phyloP scores from a whole-genome alignment of 2,113 vertebrate genomes.

The Amblyornis subalaris region DNA sequence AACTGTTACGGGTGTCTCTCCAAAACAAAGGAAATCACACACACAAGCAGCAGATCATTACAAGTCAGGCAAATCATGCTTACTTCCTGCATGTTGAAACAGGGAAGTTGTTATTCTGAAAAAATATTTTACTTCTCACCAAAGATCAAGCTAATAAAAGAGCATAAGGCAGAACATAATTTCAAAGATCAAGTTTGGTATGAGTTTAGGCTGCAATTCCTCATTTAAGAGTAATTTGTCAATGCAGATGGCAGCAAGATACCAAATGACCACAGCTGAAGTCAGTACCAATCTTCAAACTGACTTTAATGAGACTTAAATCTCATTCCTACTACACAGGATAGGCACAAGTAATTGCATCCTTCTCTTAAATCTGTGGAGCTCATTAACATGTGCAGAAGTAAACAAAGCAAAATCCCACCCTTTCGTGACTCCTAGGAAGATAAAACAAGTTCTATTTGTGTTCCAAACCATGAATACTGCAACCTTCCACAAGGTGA shows the following conservation, averaged over 20 bases:
- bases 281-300: background rate
- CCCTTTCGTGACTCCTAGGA: background rate
- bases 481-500: background rate
- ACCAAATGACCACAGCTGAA: background rate
- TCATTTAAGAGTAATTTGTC: background rate
- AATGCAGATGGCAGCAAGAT: background rate
- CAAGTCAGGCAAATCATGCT: background rate
- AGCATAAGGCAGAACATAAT: background rate
- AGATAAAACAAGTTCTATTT: background rate
- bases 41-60: background rate
- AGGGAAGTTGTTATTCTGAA: background rate
- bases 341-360: slow-evolving; percentile 17
- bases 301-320: slow-evolving; percentile 24
- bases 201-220: background rate
- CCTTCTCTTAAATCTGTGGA: slow-evolving; percentile 7
- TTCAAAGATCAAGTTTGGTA: background rate
- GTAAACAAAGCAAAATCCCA: slow-evolving; percentile 6
- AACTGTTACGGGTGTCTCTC: background rate
- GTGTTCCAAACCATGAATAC: background rate
- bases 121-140: background rate
- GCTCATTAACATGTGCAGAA: slow-evolving; percentile 1
- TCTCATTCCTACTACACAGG: slow-evolving; percentile 5
- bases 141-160: background rate
- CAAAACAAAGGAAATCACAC: background rate
- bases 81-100: background rate